Evolutionary conservation across 2,888 invertebrate species (phyloP).

Genomic region (Athalia rosae): DNA sequence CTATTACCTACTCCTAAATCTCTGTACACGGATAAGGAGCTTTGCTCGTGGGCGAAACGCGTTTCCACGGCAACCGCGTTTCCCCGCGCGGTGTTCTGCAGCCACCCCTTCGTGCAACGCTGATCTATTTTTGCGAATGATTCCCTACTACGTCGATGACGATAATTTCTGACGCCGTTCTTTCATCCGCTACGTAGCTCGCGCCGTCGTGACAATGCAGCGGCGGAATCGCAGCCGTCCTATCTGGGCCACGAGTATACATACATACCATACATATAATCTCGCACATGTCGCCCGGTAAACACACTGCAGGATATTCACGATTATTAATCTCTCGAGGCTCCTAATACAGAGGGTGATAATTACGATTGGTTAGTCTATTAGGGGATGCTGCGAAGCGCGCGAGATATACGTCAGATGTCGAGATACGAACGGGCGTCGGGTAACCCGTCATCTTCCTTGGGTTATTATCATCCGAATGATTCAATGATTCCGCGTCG

Average conservation of each 20-base stretch:
- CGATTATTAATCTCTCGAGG: not conserved
- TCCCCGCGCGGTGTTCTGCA: too few relatives aligned
- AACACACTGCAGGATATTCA: not conserved
- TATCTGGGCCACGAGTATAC: too few relatives aligned
- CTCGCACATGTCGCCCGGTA: too few relatives aligned
- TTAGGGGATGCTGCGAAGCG: too few relatives aligned
- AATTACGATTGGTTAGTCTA: not conserved
- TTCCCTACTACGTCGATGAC: slow-evolving; percentile 1
- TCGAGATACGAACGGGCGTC: not conserved
- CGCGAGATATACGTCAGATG: not conserved
- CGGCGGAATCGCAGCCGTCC: too few relatives aligned
- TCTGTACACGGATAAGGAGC: not conserved
- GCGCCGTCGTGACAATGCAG: too few relatives aligned
- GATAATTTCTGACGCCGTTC: not conserved
- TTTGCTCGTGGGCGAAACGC: not conserved
- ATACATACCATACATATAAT: too few relatives aligned
- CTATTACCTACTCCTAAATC: not conserved
- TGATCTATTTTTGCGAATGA: not conserved
- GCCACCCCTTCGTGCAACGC: too few relatives aligned
- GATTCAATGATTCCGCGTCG: too few relatives aligned
- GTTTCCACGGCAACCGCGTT: slow-evolving; percentile 10
- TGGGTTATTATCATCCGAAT: too few relatives aligned
- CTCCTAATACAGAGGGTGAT: not conserved
- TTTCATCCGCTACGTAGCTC: too few relatives aligned
- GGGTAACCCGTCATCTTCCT: not conserved